phyloP scores from a whole-genome alignment of 2,113 vertebrate genomes.

The Grantiella picta region DNA sequence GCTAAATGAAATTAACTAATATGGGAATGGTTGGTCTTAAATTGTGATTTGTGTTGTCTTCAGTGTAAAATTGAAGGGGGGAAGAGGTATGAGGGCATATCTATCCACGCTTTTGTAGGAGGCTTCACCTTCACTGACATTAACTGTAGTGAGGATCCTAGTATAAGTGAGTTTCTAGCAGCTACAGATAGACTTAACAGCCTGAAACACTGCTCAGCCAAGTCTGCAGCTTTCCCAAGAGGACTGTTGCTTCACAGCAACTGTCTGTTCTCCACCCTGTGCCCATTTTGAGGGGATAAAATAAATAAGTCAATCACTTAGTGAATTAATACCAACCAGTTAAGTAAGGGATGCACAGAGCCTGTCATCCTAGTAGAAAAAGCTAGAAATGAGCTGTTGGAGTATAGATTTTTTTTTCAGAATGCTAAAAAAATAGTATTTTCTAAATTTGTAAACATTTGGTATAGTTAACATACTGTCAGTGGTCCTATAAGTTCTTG shows the following conservation, averaged over 20 bases:
- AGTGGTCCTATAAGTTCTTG: neutral
- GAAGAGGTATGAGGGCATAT: no score
- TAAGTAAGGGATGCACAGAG: neutral
- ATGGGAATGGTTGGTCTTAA: neutral
- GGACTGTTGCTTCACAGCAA: neutral
- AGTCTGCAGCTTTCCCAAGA: neutral
- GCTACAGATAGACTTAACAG: neutral
- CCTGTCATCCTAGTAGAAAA: neutral
- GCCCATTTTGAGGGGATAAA: neutral
- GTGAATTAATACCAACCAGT: neutral
- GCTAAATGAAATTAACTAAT: neutral
- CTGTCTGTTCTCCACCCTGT: neutral
- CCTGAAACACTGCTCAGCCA: neutral
- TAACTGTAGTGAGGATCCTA: neutral
- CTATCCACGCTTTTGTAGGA: neutral
- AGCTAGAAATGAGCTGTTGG: neutral
- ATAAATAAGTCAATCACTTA: neutral
- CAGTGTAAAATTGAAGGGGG: neutral
- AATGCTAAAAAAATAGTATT: neutral
- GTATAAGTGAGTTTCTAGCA: neutral
- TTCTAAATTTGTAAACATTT: neutral
- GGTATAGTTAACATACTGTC: neutral
- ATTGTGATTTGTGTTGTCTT: neutral
- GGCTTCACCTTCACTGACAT: neutral
- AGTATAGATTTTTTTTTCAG: neutral